These are phyloP conservation scores for Bradysia coprophila DNA, from an alignment of 1,140 invertebrate species.

Conservation along the genomic window DNA sequence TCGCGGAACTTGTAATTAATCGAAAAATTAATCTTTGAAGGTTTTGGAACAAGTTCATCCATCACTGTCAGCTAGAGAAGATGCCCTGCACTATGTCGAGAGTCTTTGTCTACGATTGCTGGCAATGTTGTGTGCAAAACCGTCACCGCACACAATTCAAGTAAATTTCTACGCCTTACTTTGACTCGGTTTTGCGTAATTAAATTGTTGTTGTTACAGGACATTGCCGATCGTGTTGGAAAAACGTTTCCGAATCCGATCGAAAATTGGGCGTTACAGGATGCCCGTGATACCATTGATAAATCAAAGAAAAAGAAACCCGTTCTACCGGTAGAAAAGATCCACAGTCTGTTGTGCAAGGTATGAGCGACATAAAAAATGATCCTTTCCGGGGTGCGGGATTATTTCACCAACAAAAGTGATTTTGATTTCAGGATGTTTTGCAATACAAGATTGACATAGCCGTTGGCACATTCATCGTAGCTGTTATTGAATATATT, in stretches of 20 bases:
- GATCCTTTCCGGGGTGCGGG: too few relatives aligned
- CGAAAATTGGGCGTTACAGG: constrained; percentile 77
- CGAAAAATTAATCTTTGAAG: too few relatives aligned
- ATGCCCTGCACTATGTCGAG: constrained; percentile 87
- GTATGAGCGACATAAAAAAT: constrained; percentile 28
- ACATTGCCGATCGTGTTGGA: constrained; percentile 82
- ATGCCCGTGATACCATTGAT: constrained; percentile 69
- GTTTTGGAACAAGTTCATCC: constrained; percentile 84
- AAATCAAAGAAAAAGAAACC: constrained; percentile 64
- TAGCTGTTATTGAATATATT: constrained; percentile 88
- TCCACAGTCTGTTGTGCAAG: constrained; percentile 79
- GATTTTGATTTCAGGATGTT: constrained; percentile 58
- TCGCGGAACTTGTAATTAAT: too few relatives aligned
- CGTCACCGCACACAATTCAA: constrained; percentile 57
- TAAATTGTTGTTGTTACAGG: too few relatives aligned
- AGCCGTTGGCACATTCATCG: constrained; percentile 76
- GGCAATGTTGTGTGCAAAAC: constrained; percentile 69
- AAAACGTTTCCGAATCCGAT: constrained; percentile 85
- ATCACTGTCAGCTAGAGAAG: constrained; percentile 64
- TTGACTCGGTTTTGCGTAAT: too few relatives aligned
- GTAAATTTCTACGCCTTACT: too few relatives aligned
- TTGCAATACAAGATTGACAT: constrained; percentile 86
- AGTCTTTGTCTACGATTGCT: constrained; percentile 73
- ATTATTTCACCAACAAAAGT: too few relatives aligned
- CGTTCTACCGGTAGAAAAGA: constrained; percentile 74